Conservation (phyloP, 2,797 vertebrate species). For the Chromis chromis region DNA sequence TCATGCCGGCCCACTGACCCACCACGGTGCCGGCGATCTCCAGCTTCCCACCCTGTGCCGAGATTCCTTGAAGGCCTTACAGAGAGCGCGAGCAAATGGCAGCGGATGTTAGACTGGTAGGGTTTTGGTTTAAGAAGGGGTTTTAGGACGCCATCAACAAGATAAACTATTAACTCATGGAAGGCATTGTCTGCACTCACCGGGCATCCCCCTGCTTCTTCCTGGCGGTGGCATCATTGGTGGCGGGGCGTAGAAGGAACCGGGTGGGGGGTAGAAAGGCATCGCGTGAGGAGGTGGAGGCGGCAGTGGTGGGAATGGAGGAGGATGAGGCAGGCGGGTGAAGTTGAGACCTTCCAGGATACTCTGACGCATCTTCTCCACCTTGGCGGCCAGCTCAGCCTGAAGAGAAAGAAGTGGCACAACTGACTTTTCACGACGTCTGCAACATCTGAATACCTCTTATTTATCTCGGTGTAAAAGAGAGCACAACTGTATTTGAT, state of each 20-base stretch:
- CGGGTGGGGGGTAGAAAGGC: slow-evolving; percentile 90
- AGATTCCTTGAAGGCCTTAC: slow-evolving; percentile 89
- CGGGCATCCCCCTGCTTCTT: slow-evolving; percentile 89
- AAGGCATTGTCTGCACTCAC: slow-evolving; percentile 76
- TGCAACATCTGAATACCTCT: background rate
- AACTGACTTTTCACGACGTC: background rate
- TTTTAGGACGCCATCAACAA: background rate
- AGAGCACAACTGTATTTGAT: no score
- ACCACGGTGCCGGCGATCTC: slow-evolving; percentile 97
- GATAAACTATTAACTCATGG: background rate
- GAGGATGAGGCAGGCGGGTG: slow-evolving; percentile 89
- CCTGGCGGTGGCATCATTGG: slow-evolving; percentile 87
- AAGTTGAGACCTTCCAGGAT: slow-evolving; percentile 95
- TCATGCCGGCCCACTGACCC: slow-evolving; percentile 94
- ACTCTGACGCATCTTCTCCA: slow-evolving; percentile 97
- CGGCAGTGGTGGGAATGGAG: slow-evolving; percentile 86
- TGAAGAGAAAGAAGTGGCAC: slow-evolving; percentile 55
- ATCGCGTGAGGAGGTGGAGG: slow-evolving; percentile 90
- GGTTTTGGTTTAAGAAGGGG: background rate
- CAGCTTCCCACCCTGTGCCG: slow-evolving; percentile 94
- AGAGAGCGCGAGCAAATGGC: background rate
- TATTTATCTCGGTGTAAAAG: background rate
- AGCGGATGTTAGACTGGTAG: background rate
- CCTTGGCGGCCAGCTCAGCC: slow-evolving; percentile 92
- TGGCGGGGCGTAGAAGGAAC: slow-evolving; percentile 88